These are phyloP conservation scores for Electrona antarctica DNA, from an alignment of 2,113 vertebrate species.

Conservation along the genomic window DNA sequence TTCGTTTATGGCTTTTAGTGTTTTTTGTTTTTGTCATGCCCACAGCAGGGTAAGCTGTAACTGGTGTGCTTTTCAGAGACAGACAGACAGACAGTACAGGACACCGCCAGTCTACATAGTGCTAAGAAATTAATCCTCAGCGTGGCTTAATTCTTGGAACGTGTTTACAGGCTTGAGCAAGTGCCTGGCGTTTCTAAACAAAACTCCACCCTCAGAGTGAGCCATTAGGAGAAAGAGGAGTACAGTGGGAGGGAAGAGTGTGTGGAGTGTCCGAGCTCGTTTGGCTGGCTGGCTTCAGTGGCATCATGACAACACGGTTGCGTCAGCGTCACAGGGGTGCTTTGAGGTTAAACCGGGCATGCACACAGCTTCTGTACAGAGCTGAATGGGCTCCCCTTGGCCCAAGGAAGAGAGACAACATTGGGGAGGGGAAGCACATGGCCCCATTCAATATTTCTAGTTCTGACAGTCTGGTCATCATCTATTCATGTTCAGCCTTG, in stretches of 20 bases:
- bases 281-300: constrained; percentile 50
- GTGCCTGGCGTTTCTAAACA: not conserved
- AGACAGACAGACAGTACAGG: not conserved
- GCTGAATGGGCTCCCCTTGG: not conserved
- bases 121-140: not conserved
- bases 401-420: not conserved
- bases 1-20: no score
- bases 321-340: constrained; percentile 36
- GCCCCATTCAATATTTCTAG: constrained; percentile 35
- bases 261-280: constrained; percentile 20
- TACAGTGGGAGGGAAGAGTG: constrained; percentile 37
- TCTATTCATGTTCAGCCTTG: not conserved
- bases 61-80: no score
- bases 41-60: no score
- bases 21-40: no score
- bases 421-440: not conserved
- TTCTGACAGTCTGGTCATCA: constrained; percentile 1
- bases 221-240: not conserved
- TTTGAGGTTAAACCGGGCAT: not conserved
- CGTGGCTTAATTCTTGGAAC: not conserved
- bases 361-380: constrained; percentile 10
- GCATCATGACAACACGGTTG: constrained; percentile 51
- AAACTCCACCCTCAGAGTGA: constrained; percentile 33
- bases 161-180: constrained; percentile 11
- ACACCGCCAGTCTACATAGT: not conserved